Conservation (phyloP, 1,140 invertebrate genomes). For the Drosophila willistoni region DNA sequence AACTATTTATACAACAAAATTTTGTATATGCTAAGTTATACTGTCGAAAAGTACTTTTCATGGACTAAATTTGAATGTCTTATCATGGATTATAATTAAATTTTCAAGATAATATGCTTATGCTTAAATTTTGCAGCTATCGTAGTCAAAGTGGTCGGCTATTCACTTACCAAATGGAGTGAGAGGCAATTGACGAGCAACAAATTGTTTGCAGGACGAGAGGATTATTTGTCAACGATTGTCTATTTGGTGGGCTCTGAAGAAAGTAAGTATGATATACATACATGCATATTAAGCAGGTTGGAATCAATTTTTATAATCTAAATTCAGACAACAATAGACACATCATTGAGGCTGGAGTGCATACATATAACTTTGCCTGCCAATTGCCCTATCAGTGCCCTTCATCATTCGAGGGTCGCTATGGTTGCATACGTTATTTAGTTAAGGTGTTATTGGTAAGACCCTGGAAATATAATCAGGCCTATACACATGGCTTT, state of each 20-base stretch:
- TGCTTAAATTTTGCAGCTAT: constrained; percentile 42
- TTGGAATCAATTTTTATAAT: constrained; percentile 1
- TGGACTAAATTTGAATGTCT: background rate
- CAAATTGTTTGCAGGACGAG: constrained; percentile 60
- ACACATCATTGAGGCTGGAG: constrained; percentile 84
- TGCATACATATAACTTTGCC: constrained; percentile 86
- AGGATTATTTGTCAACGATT: constrained; percentile 73
- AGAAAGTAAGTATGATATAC: constrained; percentile 64
- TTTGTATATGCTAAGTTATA: no score
- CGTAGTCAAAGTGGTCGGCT: constrained; percentile 68
- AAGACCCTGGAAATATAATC: constrained; percentile 90
- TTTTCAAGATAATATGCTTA: constrained; percentile 11
- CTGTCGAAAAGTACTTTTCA: background rate
- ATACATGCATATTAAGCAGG: background rate
- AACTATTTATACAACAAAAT: no score
- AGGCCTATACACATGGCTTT: constrained; percentile 88
- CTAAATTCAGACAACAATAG: constrained; percentile 54
- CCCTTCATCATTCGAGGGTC: constrained; percentile 89
- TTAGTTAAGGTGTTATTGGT: constrained; percentile 87
- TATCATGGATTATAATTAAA: constrained; percentile 1
- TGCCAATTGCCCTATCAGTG: constrained; percentile 85
- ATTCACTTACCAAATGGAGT: constrained; percentile 70
- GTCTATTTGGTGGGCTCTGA: constrained; percentile 75
- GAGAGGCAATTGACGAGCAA: constrained; percentile 49
- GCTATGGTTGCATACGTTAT: constrained; percentile 88